These are phyloP conservation scores for Hemibagrus guttatus DNA, from an alignment of 2,797 vertebrate genomes.

Conservation along the genomic window DNA sequence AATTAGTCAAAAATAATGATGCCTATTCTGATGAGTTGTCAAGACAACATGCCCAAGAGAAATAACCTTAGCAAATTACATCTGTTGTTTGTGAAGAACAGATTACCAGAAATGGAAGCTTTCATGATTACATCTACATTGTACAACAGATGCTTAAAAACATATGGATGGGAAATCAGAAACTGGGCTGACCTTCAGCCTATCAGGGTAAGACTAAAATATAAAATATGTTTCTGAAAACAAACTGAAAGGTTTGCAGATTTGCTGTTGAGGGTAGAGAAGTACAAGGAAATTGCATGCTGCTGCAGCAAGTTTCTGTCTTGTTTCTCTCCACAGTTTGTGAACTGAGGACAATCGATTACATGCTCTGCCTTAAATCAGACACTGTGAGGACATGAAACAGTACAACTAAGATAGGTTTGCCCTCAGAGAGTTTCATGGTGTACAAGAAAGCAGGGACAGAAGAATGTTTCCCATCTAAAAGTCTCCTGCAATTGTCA, in stretches of 20 bases:
- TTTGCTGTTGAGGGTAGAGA: neutral
- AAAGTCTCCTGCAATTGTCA: slow-evolving; percentile 8
- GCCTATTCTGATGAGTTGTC: slow-evolving; percentile 27
- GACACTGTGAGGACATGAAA: slow-evolving; percentile 8
- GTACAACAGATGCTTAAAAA: slow-evolving; percentile 6
- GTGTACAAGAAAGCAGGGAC: neutral
- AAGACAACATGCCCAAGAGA: slow-evolving; percentile 11
- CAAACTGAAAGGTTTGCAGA: slow-evolving; percentile 1
- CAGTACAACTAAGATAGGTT: neutral
- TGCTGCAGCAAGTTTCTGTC: neutral
- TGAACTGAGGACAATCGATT: slow-evolving; percentile 30
- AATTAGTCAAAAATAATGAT: slow-evolving; percentile 33
- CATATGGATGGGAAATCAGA: neutral
- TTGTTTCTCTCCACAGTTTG: slow-evolving; percentile 13
- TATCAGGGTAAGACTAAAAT: neutral
- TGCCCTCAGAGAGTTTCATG: neutral
- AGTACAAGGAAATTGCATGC: neutral
- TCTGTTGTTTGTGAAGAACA: slow-evolving; percentile 21
- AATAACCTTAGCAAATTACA: slow-evolving; percentile 29
- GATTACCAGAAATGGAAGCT: neutral
- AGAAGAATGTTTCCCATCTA: slow-evolving; percentile 20
- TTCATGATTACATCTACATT: neutral
- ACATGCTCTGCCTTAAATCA: slow-evolving; percentile 28
- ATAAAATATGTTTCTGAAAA: slow-evolving; percentile 37
- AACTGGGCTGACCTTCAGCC: neutral